These are phyloP conservation scores for Epinephelus moara DNA, from an alignment of 2,113 vertebrate species.

Conservation along the genomic window DNA sequence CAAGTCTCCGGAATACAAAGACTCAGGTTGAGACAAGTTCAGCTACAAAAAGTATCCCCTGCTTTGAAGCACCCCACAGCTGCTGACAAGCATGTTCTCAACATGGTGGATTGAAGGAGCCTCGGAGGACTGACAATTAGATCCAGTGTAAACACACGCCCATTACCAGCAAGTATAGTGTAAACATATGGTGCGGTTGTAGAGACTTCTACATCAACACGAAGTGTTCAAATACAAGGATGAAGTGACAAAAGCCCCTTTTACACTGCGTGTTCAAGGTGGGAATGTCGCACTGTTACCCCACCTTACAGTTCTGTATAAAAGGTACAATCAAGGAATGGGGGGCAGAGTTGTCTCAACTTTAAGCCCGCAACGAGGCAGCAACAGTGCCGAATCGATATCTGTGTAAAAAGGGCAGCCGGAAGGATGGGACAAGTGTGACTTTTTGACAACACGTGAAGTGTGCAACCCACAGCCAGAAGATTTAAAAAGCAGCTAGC, in stretches of 20 bases:
- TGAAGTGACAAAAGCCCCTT: slow-evolving; percentile 23
- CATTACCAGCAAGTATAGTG: slow-evolving; percentile 63
- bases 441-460: too few species aligned
- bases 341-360: too few species aligned
- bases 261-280: too few species aligned
- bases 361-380: too few species aligned
- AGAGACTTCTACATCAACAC: slow-evolving; percentile 33
- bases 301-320: too few species aligned
- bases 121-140: slow-evolving; percentile 56
- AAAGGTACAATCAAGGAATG: too few species aligned
- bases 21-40: slow-evolving; percentile 73
- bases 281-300: too few species aligned
- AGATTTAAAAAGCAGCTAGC: too few species aligned
- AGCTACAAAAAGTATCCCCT: slow-evolving; percentile 62
- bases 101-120: slow-evolving; percentile 51
- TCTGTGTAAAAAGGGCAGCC: too few species aligned
- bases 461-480: too few species aligned
- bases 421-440: too few species aligned
- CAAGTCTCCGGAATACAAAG: slow-evolving; percentile 74
- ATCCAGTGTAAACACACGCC: slow-evolving; percentile 68
- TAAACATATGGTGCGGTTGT: slow-evolving; percentile 58
- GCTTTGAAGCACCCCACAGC: slow-evolving; percentile 78
- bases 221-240: slow-evolving; percentile 67
- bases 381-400: too few species aligned
- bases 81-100: slow-evolving; percentile 71